These are phyloP conservation scores for Sebastes melanostomus DNA, from an alignment of 2,797 vertebrate species.

Conservation along the genomic window DNA sequence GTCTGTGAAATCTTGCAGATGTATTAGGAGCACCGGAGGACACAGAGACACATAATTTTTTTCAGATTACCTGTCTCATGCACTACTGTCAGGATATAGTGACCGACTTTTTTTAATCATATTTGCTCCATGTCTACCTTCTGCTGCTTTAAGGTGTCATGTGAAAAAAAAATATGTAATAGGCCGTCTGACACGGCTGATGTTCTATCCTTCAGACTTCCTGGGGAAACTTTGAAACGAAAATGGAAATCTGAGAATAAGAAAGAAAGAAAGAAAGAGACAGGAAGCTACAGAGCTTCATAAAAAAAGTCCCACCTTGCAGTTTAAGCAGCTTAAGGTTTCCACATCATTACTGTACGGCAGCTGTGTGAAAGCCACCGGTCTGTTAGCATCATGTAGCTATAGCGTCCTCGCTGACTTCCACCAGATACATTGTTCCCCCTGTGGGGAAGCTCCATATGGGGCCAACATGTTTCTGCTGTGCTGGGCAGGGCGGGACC, in stretches of 20 bases:
- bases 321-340: constrained; percentile 55
- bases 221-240: constrained; percentile 25
- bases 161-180: background rate
- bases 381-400: constrained; percentile 28
- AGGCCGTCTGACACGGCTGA: constrained; percentile 7
- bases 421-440: constrained; percentile 34
- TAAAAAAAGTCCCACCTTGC: constrained; percentile 47
- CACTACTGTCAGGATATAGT: rapidly evolving
- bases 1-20: too few relatives aligned
- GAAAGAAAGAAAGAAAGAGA: constrained; percentile 7
- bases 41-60: rapidly evolving
- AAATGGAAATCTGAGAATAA: constrained; percentile 27
- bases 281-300: constrained; percentile 7
- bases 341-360: constrained; percentile 18
- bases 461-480: constrained; percentile 54
- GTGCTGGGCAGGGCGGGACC: constrained; percentile 19
- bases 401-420: constrained; percentile 21
- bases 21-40: too few relatives aligned
- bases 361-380: background rate
- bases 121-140: too few relatives aligned
- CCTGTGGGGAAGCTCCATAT: constrained; percentile 56
- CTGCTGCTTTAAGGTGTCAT: background rate
- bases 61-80: too few relatives aligned
- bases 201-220: constrained; percentile 16
- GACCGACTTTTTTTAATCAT: too few relatives aligned